Percentiles rank a stretch among this genome's conserved stretches.
These are phyloP conservation scores for Pomacea canaliculata DNA, from an alignment of 2,888 invertebrate species.

Conservation along the genomic window DNA sequence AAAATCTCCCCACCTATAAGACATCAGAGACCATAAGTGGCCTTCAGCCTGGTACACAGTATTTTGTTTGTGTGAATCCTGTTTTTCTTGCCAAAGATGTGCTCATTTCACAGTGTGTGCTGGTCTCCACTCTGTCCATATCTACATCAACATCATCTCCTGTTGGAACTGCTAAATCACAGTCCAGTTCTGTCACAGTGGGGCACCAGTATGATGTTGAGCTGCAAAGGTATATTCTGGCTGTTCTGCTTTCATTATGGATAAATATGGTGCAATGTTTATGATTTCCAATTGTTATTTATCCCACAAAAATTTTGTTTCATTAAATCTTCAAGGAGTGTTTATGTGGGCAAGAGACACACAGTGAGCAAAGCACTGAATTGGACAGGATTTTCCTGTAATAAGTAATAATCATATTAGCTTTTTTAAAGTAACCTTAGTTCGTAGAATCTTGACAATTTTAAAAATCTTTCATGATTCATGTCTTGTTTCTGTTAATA, in stretches of 20 bases:
- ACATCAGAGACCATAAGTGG: constrained; percentile 22
- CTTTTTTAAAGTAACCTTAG: no score
- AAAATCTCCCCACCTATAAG: constrained; percentile 32
- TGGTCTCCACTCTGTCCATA: constrained; percentile 9
- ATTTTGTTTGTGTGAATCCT: constrained; percentile 38
- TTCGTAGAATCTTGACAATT: no score
- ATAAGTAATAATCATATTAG: no score
- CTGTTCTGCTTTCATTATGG: not conserved
- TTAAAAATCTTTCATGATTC: no score
- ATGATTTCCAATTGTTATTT: not conserved
- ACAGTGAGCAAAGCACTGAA: not conserved
- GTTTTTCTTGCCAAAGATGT: constrained; percentile 31
- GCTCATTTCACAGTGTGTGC: constrained; percentile 31
- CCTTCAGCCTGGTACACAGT: constrained; percentile 23
- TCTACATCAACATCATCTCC: not conserved
- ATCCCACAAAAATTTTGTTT: not conserved
- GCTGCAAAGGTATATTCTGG: not conserved
- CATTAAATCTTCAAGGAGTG: not conserved
- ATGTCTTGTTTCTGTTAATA: no score
- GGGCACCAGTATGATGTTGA: not conserved
- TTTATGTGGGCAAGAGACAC: not conserved
- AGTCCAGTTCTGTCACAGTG: not conserved
- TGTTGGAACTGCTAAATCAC: not conserved
- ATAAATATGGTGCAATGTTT: constrained; percentile 1
- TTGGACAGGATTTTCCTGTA: no score